Conservation (phyloP, 2,888 invertebrate genomes). For the Odontomyia ornata region DNA sequence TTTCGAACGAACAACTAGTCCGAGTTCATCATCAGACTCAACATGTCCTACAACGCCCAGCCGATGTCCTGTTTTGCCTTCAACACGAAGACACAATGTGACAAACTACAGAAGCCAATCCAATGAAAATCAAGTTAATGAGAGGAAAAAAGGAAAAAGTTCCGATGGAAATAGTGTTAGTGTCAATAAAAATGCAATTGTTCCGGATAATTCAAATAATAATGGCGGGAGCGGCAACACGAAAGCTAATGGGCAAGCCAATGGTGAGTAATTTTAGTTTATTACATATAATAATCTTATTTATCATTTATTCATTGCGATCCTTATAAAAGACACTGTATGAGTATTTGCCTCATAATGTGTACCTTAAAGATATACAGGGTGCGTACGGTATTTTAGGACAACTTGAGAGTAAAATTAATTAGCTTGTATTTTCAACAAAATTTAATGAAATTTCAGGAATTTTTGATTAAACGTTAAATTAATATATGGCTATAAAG, state of each 20-base stretch:
- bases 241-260: slow-evolving; percentile 36
- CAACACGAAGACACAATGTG: slow-evolving; percentile 25
- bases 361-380: too few species aligned
- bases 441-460: too few species aligned
- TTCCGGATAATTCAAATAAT: slow-evolving; percentile 30
- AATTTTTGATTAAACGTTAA: too few species aligned
- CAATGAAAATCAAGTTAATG: slow-evolving; percentile 14
- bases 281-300: too few species aligned
- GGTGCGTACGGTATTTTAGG: too few species aligned
- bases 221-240: slow-evolving; percentile 21
- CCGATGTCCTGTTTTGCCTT: slow-evolving; percentile 31
- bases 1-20: slow-evolving; percentile 49
- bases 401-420: too few species aligned
- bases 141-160: neutral
- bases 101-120: neutral
- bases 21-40: slow-evolving; percentile 49
- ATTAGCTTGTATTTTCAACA: too few species aligned
- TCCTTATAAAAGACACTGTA: too few species aligned
- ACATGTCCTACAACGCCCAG: slow-evolving; percentile 47
- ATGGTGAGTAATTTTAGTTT: slow-evolving; percentile 25
- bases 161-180: neutral
- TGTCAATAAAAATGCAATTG: slow-evolving; percentile 14
- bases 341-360: too few species aligned
- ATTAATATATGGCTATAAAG: too few species aligned
- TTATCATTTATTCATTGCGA: too few species aligned